Evolutionary conservation across 1,140 invertebrate species (phyloP), one percentile per base, ranked within the genome.

Genomic region (Drosophila athabasca): DNA sequence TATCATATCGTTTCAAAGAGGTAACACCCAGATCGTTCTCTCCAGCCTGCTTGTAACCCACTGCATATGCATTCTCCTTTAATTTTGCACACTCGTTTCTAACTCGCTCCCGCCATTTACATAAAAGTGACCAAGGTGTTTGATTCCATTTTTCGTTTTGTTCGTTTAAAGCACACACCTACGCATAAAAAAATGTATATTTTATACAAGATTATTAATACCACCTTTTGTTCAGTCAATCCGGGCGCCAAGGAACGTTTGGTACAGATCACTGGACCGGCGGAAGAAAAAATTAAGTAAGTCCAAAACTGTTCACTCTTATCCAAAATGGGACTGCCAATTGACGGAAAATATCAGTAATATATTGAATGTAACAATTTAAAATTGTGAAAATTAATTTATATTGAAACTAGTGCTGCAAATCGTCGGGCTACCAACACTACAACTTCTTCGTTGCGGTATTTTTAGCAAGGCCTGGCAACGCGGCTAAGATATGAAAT

Each of bases 1-100:
- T 88, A 97, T 98, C 93, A 98, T 99, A 94, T 98, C 97, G 92
- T 98, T 99, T 94, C 97, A 99, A 95, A 95, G 97, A 97, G 97
- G 97, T 98, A 96, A 96, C 93, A 59, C 55, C 24, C 46, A 48
- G 51, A 55, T 39, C 35, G 2, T 3, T 31, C 31, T 8, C 31
- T 29, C 29, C 29, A 24, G 24, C 24, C 24, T 26, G 24, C 5
- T 26, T 31, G n/a, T 45, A n/a, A 31, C 45, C 17, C 49, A 43
- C 26, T 31, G 31, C 13, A 55, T 26, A 45, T 58, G 11, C 61
- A 52, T 48, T 4, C 19, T 5, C 69, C 69, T 51, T 51, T 7
- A 3, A 58, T 8, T 19, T 26, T 26, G 24, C 53, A 57, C 11
- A 46, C 8, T 46, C 41, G 44, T 17, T 46, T 6, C 13, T 45